These are phyloP conservation scores for Callyntrura guangdongensis DNA, from an alignment of 2,888 invertebrate species.

Conservation along the genomic window DNA sequence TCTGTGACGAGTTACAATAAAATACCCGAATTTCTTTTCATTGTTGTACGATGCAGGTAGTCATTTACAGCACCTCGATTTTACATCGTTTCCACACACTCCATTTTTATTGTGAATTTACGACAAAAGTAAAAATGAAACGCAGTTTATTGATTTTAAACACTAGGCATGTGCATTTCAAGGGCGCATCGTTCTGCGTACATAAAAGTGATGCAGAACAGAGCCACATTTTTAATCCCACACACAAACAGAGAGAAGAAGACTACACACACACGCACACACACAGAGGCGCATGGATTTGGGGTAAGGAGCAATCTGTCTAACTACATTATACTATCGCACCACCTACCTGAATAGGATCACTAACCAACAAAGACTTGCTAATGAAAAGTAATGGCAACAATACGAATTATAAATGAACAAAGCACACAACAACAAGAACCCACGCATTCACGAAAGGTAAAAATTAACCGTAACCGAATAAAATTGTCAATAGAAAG, in stretches of 20 bases:
- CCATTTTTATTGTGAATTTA: conserved; percentile 15
- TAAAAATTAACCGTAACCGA: conserved; percentile 73
- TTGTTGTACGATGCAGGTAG: background rate
- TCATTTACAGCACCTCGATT: background rate
- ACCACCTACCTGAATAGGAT: conserved; percentile 15
- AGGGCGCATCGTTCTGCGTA: conserved; percentile 13
- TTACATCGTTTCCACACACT: background rate
- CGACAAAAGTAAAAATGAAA: conserved; percentile 25
- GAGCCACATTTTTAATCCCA: background rate
- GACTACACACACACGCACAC: background rate
- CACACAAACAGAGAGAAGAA: background rate
- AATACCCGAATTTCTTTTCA: background rate
- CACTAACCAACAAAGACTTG: conserved; percentile 25
- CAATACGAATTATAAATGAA: conserved; percentile 10
- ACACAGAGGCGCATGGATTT: no score
- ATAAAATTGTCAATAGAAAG: conserved; percentile 70
- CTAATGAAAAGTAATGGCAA: conserved; percentile 17
- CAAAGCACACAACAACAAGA: conserved; percentile 8
- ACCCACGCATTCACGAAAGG: conserved; percentile 12
- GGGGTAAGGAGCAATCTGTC: no score
- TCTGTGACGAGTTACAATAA: conserved; percentile 5
- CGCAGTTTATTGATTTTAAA: conserved; percentile 30
- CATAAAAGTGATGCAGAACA: background rate
- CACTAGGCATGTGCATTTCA: conserved; percentile 55
- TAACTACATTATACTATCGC: background rate